These are phyloP conservation scores for Colossoma macropomum DNA, from an alignment of 2,113 vertebrate genomes.

Conservation along the genomic window DNA sequence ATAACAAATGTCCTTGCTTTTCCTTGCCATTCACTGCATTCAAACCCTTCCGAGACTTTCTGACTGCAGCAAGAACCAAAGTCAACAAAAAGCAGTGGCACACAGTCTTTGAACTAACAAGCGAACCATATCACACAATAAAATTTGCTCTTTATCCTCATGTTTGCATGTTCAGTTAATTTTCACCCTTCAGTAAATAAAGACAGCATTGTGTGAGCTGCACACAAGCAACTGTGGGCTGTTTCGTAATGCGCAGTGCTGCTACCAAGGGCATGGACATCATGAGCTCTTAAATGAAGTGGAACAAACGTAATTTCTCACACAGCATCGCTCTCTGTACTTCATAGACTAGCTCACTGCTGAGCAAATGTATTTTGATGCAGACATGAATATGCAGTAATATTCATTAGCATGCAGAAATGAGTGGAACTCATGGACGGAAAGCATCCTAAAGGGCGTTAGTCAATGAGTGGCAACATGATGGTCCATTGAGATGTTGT, in stretches of 20 bases:
- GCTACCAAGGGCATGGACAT: conserved; percentile 3
- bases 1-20: background rate
- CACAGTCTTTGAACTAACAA: background rate
- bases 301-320: conserved; percentile 33
- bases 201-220: background rate
- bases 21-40: background rate
- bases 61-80: background rate
- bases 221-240: background rate
- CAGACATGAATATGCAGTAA: background rate
- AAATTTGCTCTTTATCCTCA: background rate
- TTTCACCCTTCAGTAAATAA: background rate
- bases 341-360: background rate
- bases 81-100: background rate
- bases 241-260: background rate
- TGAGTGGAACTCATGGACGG: background rate
- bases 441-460: conserved; percentile 1
- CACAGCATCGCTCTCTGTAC: background rate
- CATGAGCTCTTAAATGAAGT: conserved; percentile 18
- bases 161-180: background rate
- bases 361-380: conserved; percentile 10
- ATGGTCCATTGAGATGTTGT: background rate
- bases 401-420: background rate
- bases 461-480: background rate
- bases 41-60: background rate
- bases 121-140: conserved; percentile 7